Base-by-base conservation (phyloP, 2,888 invertebrate species). In the Argyra leucocephala region DNA sequence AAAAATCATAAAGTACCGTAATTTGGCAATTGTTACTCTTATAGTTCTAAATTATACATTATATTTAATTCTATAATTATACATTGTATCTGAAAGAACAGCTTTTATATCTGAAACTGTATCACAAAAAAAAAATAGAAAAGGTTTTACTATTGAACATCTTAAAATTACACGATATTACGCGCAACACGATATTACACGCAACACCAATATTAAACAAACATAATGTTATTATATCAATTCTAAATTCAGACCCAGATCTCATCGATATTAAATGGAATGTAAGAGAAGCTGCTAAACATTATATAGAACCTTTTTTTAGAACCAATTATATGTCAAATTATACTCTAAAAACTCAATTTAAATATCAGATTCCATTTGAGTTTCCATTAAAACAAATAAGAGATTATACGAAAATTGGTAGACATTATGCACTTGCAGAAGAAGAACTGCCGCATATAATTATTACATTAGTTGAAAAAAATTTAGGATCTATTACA, bases 381-480 rank as follows among this genome's bases (percentile, higher is more conserved):
- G 89, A 90, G 66, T 88, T 91, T 9, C 83, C 85, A 67, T 86
- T 90, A 0, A 85, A 82, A 71, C 85, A 86, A 78, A 84, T 89
- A 61, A 75, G 74, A 3, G 83, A 83, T 67, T 72, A 76, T 57
- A 77, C 81, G 48, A 74, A 76, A 62, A 74, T 82, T 22, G 83
- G 83, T 0, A 82, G 85, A 2, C 86, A 87, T 71, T 88, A 82
- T 73, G 86, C 85, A 0, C 79, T 93, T 26, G 81, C 84, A 6
- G 85, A 87, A 71, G 86, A 87, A 22, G 83, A 89, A 23, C 81
- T 96, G 67, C 92, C 91, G 0, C 87, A 89, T 67, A 83, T 94
- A 60, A 89, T 96, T n/a, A n/a, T n/a, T 63, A 94, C 94, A 1
- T 88, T 90, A 1, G 81, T 96, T 67, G 96, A 96, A 74, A 90